Conservation (phyloP, 92 coral and sea anemone species). For the Bergia sp. region DNA sequence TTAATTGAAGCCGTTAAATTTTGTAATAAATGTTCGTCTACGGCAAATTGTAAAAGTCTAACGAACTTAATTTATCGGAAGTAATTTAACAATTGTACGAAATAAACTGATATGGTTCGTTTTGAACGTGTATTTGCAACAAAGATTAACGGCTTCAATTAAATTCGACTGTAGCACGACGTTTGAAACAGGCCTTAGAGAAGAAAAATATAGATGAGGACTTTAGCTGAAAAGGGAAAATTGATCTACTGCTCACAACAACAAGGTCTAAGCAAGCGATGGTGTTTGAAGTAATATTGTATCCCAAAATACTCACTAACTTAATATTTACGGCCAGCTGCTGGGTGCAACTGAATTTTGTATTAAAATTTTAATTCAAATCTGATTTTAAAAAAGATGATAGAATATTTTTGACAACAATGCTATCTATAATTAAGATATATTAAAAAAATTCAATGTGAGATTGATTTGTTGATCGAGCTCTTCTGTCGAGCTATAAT, state of each 20-base stretch:
- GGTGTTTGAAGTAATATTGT: not conserved
- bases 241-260: not conserved
- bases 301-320: not conserved
- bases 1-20: too few species aligned
- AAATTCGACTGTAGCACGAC: too few species aligned
- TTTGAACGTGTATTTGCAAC: too few species aligned
- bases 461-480: not conserved
- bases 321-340: not conserved
- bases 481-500: not conserved
- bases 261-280: not conserved
- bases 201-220: too few species aligned
- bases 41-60: too few species aligned
- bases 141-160: too few species aligned
- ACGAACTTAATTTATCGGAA: too few species aligned
- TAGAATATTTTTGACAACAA: not conserved
- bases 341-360: not conserved
- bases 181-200: too few species aligned
- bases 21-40: too few species aligned
- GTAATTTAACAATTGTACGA: too few species aligned
- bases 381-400: not conserved
- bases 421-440: not conserved
- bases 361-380: not conserved
- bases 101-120: too few species aligned
- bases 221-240: too few species aligned
- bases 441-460: not conserved